These are phyloP conservation scores for Aselliscus stoliczkanus DNA, from an alignment of 2,797 vertebrate genomes.

Conservation along the genomic window DNA sequence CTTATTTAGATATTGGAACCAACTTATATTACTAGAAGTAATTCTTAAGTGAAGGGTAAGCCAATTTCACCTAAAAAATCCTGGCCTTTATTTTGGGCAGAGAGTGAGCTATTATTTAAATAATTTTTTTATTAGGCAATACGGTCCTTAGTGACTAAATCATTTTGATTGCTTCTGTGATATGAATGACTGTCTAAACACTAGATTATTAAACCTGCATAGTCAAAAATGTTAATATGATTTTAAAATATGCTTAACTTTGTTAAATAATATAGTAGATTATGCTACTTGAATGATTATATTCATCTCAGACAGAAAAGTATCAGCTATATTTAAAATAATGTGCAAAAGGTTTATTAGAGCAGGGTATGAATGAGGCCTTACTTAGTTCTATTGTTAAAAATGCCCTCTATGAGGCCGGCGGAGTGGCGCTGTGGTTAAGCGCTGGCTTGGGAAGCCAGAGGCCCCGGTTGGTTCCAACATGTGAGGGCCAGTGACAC, in stretches of 20 bases:
- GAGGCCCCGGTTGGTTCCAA: no score
- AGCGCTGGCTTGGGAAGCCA: no score
- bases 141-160: not conserved
- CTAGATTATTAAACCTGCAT: not conserved
- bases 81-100: not conserved
- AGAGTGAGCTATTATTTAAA: not conserved
- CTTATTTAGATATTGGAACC: not conserved
- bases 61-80: not conserved
- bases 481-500: no score
- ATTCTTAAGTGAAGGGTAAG: not conserved
- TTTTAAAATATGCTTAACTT: not conserved
- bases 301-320: not conserved
- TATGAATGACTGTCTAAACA: not conserved
- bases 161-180: not conserved
- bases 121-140: not conserved
- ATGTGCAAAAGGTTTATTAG: not conserved
- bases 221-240: not conserved
- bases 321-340: constrained; percentile 40
- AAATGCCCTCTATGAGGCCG: not conserved
- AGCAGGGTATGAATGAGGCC: not conserved
- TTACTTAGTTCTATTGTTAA: constrained; percentile 32
- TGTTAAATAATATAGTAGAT: not conserved
- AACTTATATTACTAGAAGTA: not conserved
- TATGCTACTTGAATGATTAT: not conserved
- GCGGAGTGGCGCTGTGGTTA: no score